These are phyloP conservation scores for Monopis laevigella DNA, from an alignment of 2,888 invertebrate genomes.

Conservation along the genomic window DNA sequence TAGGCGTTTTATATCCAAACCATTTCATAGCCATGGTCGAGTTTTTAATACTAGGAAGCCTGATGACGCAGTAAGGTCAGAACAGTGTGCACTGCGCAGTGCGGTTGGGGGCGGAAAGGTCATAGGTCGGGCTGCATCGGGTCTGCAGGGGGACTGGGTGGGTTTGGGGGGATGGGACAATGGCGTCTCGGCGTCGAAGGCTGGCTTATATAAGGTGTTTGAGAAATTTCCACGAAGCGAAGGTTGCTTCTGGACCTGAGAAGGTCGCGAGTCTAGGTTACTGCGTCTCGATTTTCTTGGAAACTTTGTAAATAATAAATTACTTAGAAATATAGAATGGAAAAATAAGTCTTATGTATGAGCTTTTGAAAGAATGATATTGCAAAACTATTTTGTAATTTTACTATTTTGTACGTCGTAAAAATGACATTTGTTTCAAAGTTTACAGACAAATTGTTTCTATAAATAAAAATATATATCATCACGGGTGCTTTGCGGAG, in stretches of 20 bases:
- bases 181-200: conserved; percentile 30
- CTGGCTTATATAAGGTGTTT: conserved; percentile 30
- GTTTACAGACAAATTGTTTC: too few relatives aligned
- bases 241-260: conserved; percentile 51
- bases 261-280: conserved; percentile 47
- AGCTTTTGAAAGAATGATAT: too few relatives aligned
- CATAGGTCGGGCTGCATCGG: conserved; percentile 4
- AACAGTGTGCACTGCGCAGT: conserved; percentile 46
- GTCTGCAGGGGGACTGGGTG: conserved; percentile 24
- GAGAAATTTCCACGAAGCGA: conserved; percentile 39
- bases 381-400: too few relatives aligned
- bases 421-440: too few relatives aligned
- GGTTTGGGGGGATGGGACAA: conserved; percentile 27
- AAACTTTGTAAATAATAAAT: too few relatives aligned
- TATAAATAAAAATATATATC: too few relatives aligned
- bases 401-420: too few relatives aligned
- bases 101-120: conserved; percentile 21
- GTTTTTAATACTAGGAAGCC: conserved; percentile 3
- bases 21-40: conserved; percentile 8
- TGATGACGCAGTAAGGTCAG: conserved; percentile 33
- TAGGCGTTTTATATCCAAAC: conserved; percentile 11
- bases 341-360: too few relatives aligned
- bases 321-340: too few relatives aligned
- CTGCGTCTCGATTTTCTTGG: too few relatives aligned
- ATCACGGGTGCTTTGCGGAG: too few relatives aligned